Base-by-base conservation (phyloP, 2,113 vertebrate species). In the Eurypyga helias region DNA sequence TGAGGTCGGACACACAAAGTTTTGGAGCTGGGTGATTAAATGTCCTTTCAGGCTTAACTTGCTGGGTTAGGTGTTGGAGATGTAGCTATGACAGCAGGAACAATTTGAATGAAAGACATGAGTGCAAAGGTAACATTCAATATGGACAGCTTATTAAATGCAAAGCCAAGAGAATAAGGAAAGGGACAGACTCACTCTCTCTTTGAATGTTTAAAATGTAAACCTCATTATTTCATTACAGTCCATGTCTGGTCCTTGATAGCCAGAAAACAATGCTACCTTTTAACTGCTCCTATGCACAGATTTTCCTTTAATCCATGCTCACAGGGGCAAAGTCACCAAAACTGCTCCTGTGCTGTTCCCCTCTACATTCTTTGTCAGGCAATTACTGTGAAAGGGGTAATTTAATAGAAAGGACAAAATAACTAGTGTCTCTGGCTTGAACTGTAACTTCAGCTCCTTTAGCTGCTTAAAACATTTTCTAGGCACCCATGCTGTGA, bases 391-490 rank as follows among this genome's bases (percentile, higher is more conserved):
- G 61, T 71, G 69, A 78, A 87, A 71, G 15, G 17, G 8, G 28
- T 71, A 79, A 89, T 43, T 67, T 23, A 94, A 83, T 45, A 85
- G 64, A 93, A 94, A 65, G 65, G 61, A 95, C 89, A 92, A 95
- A 97, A 96, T 46, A 92, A n/a, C 81, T 87, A 82, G 83, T 97
- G 73, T 65, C 23, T 96, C 52, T 90, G 28, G 19, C 65, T 82
- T 12, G 29, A 87, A 64, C 48, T 77, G 36, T 73, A 88, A 86
- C 65, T 83, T 81, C 82, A 62, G n/a, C 33, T 94, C 33, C 36
- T 91, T 88, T 46, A 49, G 80, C 48, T 52, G 60, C 57, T 61
- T 67, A 64, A 90, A 86, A 86, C 41, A 62, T 58, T 93, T 91
- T 49, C 57, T 93, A 83, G 71, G 57, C 73, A 93, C 38, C 55